Percentiles rank a stretch among this genome's conserved stretches.
Evolutionary conservation across 2,888 invertebrate genomes (phyloP).

Genomic region (Drosophila recens): DNA sequence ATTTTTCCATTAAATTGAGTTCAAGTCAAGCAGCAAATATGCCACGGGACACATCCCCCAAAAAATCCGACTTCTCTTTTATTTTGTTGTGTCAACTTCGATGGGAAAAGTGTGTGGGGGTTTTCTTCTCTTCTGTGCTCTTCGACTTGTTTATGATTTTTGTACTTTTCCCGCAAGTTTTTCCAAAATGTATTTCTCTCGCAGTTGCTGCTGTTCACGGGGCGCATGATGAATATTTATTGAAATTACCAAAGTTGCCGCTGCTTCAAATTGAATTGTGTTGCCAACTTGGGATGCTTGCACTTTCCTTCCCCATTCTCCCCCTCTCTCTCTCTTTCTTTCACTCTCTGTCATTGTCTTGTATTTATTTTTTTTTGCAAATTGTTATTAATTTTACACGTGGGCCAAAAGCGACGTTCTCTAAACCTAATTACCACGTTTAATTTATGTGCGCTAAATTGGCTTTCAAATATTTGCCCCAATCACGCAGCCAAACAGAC

Average conservation of each 20-base stretch:
- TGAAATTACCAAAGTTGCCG: conserved; percentile 81
- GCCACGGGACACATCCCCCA: conserved; percentile 39
- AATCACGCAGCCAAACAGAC: conserved; percentile 28
- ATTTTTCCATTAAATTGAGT: conserved; percentile 85
- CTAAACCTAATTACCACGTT: conserved; percentile 69
- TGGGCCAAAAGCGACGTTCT: conserved; percentile 52
- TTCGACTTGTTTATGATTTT: conserved; percentile 75
- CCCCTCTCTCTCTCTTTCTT: not conserved
- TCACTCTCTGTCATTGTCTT: conserved; percentile 16
- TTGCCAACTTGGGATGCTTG: conserved; percentile 68
- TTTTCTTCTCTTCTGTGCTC: conserved; percentile 11
- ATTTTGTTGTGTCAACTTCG: conserved; percentile 68
- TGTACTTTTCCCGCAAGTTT: conserved; percentile 62
- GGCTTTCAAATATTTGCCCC: conserved; percentile 68
- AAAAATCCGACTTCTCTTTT: conserved; percentile 33
- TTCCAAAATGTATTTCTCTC: conserved; percentile 61
- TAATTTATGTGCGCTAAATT: conserved; percentile 66
- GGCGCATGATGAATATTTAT: conserved; percentile 84
- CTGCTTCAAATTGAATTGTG: conserved; percentile 82
- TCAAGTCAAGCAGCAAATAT: conserved; percentile 83
- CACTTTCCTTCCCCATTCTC: conserved; percentile 17
- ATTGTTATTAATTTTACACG: conserved; percentile 84
- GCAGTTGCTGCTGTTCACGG: conserved; percentile 52
- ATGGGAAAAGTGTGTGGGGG: conserved; percentile 18
- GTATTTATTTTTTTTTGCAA: conserved; percentile 70